Evolutionary conservation across 2,113 vertebrate genomes (phyloP), one percentile per base, ranked within the genome.

Genomic region (Cheilinus undulatus): DNA sequence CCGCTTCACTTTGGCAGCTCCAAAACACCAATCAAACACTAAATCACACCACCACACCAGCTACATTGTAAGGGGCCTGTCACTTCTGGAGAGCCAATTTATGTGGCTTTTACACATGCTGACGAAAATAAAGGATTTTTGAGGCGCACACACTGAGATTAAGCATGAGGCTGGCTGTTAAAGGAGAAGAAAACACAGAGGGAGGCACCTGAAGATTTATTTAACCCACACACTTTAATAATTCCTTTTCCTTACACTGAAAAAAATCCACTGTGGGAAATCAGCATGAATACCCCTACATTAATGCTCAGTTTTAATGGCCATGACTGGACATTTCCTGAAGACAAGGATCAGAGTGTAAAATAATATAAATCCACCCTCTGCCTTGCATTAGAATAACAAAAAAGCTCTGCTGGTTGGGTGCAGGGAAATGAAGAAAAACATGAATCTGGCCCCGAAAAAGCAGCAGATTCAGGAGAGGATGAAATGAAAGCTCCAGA

Each of bases 11-110:
- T 45, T 63, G 50, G 54, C 63, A 65, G 49, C 58, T 72, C 51
- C 49, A 51, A 74, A 82, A 89, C 60, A 34, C 57, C 40, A 64
- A 86, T 70, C 76, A 84, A 69, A 78, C 67, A 64, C 68, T 49
- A 73, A 72, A 80, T 76, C 69, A 78, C 52, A 9, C 62, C 13
- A 27, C 34, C 61, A 67, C 73, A 83, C 53, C 15, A 78, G 78
- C 64, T 71, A 66, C 54, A 80, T 38, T 77, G 80, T 65, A 59
- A 84, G 69, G 58, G 30, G 76, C 56, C 72, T 49, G 76, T 76
- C 81, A 67, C 49, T 51, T 84, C 73, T 60, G 45, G 62, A 65
- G 75, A 75, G 32, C 57, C 63, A 60, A 75, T 81, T 84, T 57
- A 72, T 69, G 46, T 58, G 67, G 65, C 34, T 89, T 85, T 80